These are phyloP conservation scores for Amblyteles armatorius DNA, from an alignment of 2,888 invertebrate species.

Conservation along the genomic window DNA sequence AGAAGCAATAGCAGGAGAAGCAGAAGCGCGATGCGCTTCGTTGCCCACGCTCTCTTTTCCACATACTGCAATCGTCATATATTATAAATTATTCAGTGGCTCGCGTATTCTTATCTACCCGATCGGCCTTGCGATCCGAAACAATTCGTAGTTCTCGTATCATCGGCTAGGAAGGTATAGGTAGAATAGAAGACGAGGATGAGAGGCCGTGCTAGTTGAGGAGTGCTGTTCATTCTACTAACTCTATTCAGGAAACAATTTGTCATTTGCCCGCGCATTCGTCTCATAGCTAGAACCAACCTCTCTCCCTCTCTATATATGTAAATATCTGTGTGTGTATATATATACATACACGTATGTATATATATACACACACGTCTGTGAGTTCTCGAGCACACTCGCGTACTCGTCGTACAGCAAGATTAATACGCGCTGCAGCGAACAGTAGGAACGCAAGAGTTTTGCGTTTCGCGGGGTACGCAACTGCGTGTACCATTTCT, in stretches of 20 bases:
- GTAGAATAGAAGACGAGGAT: slow-evolving; percentile 52
- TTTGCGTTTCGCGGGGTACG: slow-evolving; percentile 64
- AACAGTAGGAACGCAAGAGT: slow-evolving; percentile 59
- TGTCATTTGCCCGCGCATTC: slow-evolving; percentile 69
- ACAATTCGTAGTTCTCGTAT: slow-evolving; percentile 48
- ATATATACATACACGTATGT: neutral
- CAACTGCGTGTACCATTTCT: slow-evolving; percentile 56
- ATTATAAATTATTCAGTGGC: slow-evolving; percentile 49
- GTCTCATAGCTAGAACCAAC: slow-evolving; percentile 35
- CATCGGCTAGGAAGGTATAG: slow-evolving; percentile 21
- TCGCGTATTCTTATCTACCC: slow-evolving; percentile 47
- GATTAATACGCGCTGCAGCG: slow-evolving; percentile 59
- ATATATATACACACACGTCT: neutral
- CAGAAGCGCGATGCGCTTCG: slow-evolving; percentile 5
- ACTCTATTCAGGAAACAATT: slow-evolving; percentile 71
- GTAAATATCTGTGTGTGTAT: neutral
- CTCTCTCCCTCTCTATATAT: slow-evolving; percentile 30
- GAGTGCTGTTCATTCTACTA: slow-evolving; percentile 61
- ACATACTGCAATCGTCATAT: slow-evolving; percentile 24
- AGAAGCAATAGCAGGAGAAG: slow-evolving; percentile 9
- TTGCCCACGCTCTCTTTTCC: slow-evolving; percentile 38
- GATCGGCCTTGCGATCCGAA: slow-evolving; percentile 58
- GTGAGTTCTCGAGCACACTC: slow-evolving; percentile 38
- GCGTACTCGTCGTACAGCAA: slow-evolving; percentile 29
- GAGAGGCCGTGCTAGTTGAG: slow-evolving; percentile 55